Evolutionary conservation across 2,797 vertebrate genomes (phyloP).

Genomic region (Pelobates cultripes): DNA sequence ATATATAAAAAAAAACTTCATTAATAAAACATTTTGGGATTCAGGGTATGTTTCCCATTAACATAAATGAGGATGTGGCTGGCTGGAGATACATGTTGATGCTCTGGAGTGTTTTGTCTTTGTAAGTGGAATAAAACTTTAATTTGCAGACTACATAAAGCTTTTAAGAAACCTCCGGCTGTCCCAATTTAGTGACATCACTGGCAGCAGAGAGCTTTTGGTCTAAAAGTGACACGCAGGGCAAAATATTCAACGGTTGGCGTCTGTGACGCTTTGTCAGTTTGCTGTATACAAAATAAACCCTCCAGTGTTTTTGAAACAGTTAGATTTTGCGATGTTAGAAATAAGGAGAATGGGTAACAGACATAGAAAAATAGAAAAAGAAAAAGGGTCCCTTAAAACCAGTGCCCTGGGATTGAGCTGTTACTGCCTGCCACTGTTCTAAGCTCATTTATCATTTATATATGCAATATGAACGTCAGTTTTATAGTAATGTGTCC

Average conservation of each 20-base stretch:
- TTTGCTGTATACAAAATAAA: no score
- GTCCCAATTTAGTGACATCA: slow-evolving; percentile 6
- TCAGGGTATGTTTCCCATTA: background rate
- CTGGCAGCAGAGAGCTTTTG: slow-evolving; percentile 13
- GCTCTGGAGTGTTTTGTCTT: slow-evolving; percentile 36
- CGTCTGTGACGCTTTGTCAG: background rate
- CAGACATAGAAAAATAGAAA: no score
- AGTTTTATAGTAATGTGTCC: no score
- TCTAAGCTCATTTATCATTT: no score
- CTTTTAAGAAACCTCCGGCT: slow-evolving; percentile 46
- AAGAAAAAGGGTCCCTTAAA: no score
- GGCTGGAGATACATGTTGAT: slow-evolving; percentile 17
- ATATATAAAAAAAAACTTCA: slow-evolving; percentile 12
- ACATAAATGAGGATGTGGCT: slow-evolving; percentile 4
- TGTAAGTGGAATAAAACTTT: slow-evolving; percentile 49
- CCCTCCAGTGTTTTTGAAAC: no score
- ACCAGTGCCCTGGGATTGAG: no score
- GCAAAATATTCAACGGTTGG: background rate
- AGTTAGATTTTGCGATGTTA: no score
- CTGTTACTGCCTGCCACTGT: no score
- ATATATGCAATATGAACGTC: no score
- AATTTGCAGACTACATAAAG: slow-evolving; percentile 49
- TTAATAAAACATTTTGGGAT: background rate
- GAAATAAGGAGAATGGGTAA: no score
- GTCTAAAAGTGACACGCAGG: background rate